Conservation (phyloP, 2,113 vertebrate species). For the Ranitomeya imitator region DNA sequence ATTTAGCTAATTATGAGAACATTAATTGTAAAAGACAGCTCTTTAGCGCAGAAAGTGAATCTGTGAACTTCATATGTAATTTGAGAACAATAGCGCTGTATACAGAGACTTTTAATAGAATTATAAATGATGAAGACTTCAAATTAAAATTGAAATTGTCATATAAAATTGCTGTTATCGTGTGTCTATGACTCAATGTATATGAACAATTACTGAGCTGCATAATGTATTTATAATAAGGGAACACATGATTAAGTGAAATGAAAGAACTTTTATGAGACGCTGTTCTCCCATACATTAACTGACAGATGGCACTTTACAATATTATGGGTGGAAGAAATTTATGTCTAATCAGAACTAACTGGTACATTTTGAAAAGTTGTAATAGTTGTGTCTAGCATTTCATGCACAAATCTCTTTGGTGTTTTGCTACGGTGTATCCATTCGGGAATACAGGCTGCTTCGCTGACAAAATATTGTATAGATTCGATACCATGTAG, state of each 20-base stretch:
- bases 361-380: not conserved
- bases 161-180: constrained; percentile 22
- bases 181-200: constrained; percentile 40
- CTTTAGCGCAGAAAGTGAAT: not conserved
- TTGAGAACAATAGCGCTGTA: not conserved
- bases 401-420: too few relatives aligned
- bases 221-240: constrained; percentile 34
- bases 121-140: constrained; percentile 14
- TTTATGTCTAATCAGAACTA: not conserved
- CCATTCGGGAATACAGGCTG: too few relatives aligned
- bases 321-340: not conserved
- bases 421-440: too few relatives aligned
- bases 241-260: constrained; percentile 34
- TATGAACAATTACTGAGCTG: constrained; percentile 26
- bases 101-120: constrained; percentile 34
- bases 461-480: too few relatives aligned
- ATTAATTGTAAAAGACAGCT: constrained; percentile 32
- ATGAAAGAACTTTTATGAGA: constrained; percentile 19
- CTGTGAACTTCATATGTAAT: constrained; percentile 8
- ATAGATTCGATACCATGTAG: too few relatives aligned
- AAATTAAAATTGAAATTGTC: constrained; percentile 22
- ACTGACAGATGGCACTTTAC: not conserved
- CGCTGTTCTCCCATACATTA: not conserved
- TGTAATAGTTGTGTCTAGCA: not conserved
- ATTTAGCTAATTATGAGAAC: constrained; percentile 20